Evolutionary conservation across 2,888 invertebrate genomes (phyloP).

Genomic region (Arge pagana): DNA sequence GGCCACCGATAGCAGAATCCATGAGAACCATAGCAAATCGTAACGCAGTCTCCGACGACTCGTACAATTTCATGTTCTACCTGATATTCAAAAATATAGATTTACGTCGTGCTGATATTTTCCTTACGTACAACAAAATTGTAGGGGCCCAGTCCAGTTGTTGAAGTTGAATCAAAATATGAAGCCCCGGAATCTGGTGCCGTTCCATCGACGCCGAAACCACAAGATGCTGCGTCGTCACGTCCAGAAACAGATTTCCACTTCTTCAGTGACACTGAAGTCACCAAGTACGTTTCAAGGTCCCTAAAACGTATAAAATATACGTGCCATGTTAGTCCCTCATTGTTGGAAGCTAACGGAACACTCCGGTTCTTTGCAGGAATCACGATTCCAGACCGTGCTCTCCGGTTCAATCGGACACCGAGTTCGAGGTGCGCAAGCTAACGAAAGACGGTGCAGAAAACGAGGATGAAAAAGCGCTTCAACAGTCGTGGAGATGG

Average conservation of each 20-base stretch:
- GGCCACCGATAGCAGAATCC: no score
- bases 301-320: not conserved
- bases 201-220: conserved; percentile 27
- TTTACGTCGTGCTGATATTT: no score
- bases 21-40: no score
- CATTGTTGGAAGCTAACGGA: not conserved
- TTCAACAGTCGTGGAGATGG: conserved; percentile 84
- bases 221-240: conserved; percentile 54
- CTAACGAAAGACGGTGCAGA: conserved; percentile 61
- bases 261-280: conserved; percentile 93
- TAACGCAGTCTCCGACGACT: no score
- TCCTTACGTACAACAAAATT: no score
- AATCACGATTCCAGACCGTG: conserved; percentile 70
- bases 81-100: no score
- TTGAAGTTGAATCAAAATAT: conserved; percentile 38
- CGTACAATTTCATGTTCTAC: no score
- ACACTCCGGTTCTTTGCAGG: conserved; percentile 41
- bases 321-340: not conserved
- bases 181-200: conserved; percentile 23
- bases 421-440: conserved; percentile 79
- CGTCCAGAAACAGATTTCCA: conserved; percentile 73
- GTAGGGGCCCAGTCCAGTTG: conserved; percentile 43
- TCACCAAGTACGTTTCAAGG: conserved; percentile 62
- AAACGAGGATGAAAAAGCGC: conserved; percentile 48
- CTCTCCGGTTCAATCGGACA: conserved; percentile 91